These are phyloP conservation scores for Chrysina gloriosa DNA, from an alignment of 2,888 invertebrate genomes.

Conservation along the genomic window DNA sequence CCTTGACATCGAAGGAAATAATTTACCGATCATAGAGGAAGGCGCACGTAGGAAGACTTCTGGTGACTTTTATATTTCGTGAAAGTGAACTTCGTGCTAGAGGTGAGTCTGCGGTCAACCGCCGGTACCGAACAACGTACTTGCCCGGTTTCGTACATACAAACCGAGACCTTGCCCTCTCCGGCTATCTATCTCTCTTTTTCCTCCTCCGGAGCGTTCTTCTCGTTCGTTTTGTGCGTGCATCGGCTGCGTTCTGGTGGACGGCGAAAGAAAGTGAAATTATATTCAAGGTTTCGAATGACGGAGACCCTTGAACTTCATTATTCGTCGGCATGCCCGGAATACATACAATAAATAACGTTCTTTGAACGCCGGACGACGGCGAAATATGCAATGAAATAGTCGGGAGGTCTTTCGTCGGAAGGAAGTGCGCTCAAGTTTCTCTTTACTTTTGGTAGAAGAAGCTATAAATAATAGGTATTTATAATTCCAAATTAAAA, in stretches of 20 bases:
- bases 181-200: not conserved
- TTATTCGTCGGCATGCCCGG: slow-evolving; percentile 5
- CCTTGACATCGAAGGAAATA: not conserved
- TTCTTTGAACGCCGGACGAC: not conserved
- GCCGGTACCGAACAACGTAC: slow-evolving; percentile 1
- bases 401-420: no score
- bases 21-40: slow-evolving; percentile 24
- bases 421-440: no score
- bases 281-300: slow-evolving; percentile 20
- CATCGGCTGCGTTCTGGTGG: not conserved
- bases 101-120: slow-evolving; percentile 15
- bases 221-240: not conserved
- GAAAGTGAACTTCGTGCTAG: not conserved
- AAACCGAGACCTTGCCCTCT: slow-evolving; percentile 5
- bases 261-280: slow-evolving; percentile 35
- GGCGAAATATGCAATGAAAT: no score
- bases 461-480: no score
- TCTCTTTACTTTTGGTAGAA: no score
- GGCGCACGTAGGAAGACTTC: slow-evolving; percentile 7
- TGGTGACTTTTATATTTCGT: slow-evolving; percentile 1
- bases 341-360: slow-evolving; percentile 5
- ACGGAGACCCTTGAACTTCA: slow-evolving; percentile 32
- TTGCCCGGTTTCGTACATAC: slow-evolving; percentile 2
- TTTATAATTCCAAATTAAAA: no score
- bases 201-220: no score